Conservation (phyloP, 2,888 invertebrate species). For the Thera obeliscata region DNA sequence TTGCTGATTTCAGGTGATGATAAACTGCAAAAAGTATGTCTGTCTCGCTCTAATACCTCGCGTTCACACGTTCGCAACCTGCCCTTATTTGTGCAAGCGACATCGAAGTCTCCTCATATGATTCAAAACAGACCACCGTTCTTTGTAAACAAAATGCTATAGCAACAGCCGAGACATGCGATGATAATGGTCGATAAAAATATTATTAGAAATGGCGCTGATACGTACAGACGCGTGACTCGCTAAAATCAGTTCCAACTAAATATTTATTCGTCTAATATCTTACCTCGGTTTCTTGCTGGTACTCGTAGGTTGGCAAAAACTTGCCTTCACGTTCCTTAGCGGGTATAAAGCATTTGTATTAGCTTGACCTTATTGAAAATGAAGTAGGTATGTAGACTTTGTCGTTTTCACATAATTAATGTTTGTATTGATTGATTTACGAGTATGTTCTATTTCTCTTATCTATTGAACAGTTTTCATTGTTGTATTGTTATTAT, state of each 20-base stretch:
- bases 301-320: not conserved
- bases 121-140: not conserved
- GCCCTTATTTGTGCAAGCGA: not conserved
- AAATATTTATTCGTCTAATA: conserved; percentile 4
- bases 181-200: conserved; percentile 1
- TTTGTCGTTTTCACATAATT: conserved; percentile 24
- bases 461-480: conserved; percentile 7
- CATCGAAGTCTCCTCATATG: not conserved
- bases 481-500: conserved; percentile 5
- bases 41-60: conserved; percentile 10
- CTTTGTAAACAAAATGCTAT: not conserved
- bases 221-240: not conserved
- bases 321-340: conserved; percentile 7
- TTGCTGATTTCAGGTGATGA: conserved; percentile 9
- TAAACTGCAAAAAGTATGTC: conserved; percentile 5
- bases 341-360: conserved; percentile 7
- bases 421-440: conserved; percentile 16
- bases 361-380: conserved; percentile 32
- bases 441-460: conserved; percentile 9
- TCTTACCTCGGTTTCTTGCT: conserved; percentile 1
- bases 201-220: not conserved
- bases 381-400: conserved; percentile 19
- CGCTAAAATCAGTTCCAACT: conserved; percentile 3
- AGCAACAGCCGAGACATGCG: not conserved
- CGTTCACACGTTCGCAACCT: conserved; percentile 1